phyloP scores from a whole-genome alignment of 2,888 invertebrate genomes.

The Plagodis pulveraria region DNA sequence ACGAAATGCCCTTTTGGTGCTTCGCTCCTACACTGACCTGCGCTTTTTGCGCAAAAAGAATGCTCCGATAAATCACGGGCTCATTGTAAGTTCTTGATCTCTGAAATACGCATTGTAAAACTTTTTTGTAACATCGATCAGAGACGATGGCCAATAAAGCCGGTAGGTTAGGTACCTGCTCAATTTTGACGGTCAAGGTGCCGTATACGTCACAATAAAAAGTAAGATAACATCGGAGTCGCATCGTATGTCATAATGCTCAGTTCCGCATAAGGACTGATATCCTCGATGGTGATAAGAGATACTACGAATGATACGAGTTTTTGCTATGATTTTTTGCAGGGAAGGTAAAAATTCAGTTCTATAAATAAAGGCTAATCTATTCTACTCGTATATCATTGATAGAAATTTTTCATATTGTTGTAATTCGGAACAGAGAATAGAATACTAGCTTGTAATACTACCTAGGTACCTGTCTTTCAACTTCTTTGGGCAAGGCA shows the following conservation, averaged over 20 bases:
- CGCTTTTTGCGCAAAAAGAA: constrained; percentile 80
- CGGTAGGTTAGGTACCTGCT: constrained; percentile 73
- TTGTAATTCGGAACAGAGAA: too few relatives aligned
- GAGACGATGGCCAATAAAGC: constrained; percentile 68
- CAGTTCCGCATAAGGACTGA: constrained; percentile 59
- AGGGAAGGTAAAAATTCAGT: constrained; percentile 1
- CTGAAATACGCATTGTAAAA: constrained; percentile 67
- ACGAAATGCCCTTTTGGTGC: constrained; percentile 82
- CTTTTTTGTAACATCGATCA: constrained; percentile 65
- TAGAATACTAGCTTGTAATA: too few relatives aligned
- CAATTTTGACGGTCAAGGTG: constrained; percentile 79
- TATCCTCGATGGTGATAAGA: constrained; percentile 30
- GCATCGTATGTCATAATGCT: constrained; percentile 44
- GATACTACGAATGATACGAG: constrained; percentile 17
- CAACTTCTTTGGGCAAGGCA: too few relatives aligned
- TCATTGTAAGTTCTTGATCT: constrained; percentile 73
- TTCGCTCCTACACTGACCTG: constrained; percentile 79
- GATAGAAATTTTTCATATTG: neutral
- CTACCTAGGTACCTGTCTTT: too few relatives aligned
- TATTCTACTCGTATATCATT: neutral
- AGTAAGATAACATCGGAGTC: constrained; percentile 61
- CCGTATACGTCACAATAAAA: constrained; percentile 76
- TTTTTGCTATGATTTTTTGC: constrained; percentile 8
- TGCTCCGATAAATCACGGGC: constrained; percentile 78
- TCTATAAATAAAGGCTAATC: constrained; percentile 1